Evolutionary conservation across 1,140 invertebrate genomes (phyloP).

Genomic region (Saccostrea glomerata): DNA sequence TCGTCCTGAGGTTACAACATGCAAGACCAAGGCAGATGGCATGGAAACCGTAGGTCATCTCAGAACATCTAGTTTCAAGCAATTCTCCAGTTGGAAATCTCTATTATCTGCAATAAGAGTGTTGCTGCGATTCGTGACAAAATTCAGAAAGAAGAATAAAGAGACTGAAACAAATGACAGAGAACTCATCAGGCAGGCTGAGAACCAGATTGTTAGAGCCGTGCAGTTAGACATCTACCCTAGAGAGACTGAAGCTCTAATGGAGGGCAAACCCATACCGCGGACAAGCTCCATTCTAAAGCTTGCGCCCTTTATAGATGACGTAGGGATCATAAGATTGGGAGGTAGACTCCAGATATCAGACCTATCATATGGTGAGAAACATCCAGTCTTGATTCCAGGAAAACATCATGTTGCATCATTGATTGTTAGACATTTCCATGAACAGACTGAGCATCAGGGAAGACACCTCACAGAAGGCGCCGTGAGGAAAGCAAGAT

Average conservation of each 20-base stretch:
- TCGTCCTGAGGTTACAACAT: neutral
- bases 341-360: no score
- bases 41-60: neutral
- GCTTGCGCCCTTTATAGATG: no score
- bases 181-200: neutral
- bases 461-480: slow-evolving; percentile 14
- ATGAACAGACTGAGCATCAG: no score
- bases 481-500: slow-evolving; percentile 23
- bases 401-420: no score
- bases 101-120: neutral
- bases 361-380: no score
- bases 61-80: neutral
- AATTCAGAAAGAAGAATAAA: neutral
- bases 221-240: neutral
- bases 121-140: neutral
- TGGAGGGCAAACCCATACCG: no score
- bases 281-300: no score
- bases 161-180: neutral
- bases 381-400: no score
- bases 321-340: no score
- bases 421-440: no score
- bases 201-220: neutral
- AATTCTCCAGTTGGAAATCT: neutral
- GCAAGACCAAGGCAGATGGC: no score
- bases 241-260: neutral